Evolutionary conservation across 2,888 invertebrate species (phyloP).

Genomic region (Clitarchus hookeri): DNA sequence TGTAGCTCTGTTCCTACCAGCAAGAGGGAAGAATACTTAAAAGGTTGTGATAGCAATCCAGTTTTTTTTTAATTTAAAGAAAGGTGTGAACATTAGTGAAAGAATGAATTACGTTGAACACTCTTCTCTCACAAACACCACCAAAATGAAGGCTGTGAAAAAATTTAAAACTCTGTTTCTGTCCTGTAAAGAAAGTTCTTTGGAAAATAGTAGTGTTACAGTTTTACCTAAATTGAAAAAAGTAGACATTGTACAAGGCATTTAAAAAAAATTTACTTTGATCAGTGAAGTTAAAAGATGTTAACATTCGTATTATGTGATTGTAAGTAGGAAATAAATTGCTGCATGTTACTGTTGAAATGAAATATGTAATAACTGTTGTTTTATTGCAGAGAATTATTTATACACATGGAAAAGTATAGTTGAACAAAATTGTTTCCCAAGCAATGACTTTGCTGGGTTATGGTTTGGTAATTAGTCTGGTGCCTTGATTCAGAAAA

Average conservation of each 20-base stretch:
- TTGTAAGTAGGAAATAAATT: conserved; percentile 29
- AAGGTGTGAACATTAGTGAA: conserved; percentile 34
- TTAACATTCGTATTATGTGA: conserved; percentile 29
- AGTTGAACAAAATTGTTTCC: conserved; percentile 28
- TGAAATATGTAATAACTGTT: conserved; percentile 33
- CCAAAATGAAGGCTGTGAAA: conserved; percentile 43
- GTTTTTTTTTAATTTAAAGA: conserved; percentile 28
- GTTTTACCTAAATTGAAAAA: neutral
- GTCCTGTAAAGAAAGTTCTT: conserved; percentile 29
- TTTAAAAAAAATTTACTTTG: neutral
- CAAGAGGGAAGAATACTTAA: conserved; percentile 33
- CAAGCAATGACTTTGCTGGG: conserved; percentile 20
- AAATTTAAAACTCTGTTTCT: conserved; percentile 30
- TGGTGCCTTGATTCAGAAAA: conserved; percentile 33
- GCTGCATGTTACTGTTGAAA: conserved; percentile 31
- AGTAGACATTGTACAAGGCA: conserved; percentile 10
- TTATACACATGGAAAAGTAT: conserved; percentile 31
- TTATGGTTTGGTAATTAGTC: conserved; percentile 29
- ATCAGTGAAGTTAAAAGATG: conserved; percentile 23
- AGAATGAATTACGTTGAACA: conserved; percentile 22
- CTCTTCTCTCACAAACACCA: conserved; percentile 37
- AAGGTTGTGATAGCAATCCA: conserved; percentile 39
- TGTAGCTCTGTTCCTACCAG: conserved; percentile 35
- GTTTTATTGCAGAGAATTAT: conserved; percentile 36
- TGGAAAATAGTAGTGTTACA: conserved; percentile 29